Percentiles rank a stretch among this genome's conserved stretches.
These are phyloP conservation scores for Theretra japonica DNA, from an alignment of 2,888 invertebrate species.

Conservation along the genomic window DNA sequence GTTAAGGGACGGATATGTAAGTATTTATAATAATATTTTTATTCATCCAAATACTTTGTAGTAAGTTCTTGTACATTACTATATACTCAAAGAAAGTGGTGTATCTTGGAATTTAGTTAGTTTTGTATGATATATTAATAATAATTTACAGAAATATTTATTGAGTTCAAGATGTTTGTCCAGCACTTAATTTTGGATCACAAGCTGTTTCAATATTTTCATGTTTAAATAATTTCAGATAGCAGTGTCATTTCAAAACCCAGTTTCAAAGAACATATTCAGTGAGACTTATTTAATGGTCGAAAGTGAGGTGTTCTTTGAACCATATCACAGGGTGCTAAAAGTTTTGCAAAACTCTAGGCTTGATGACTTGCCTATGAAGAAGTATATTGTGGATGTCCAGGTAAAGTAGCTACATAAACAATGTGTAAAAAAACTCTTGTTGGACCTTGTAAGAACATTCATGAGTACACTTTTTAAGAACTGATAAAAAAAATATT, in stretches of 20 bases:
- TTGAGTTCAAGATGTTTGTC: too few species aligned
- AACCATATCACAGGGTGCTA: conserved; percentile 91
- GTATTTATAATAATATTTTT: conserved; percentile 40
- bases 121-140: too few species aligned
- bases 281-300: conserved; percentile 86
- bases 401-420: conserved; percentile 66
- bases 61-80: too few species aligned
- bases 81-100: too few species aligned
- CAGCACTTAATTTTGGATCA: too few species aligned
- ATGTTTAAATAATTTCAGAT: conserved; percentile 58
- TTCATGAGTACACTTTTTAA: too few species aligned
- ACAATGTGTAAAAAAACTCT: too few species aligned
- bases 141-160: too few species aligned
- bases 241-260: conserved; percentile 72
- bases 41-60: too few species aligned
- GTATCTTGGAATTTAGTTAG: too few species aligned
- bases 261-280: conserved; percentile 65
- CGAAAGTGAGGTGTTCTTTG: conserved; percentile 92
- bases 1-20: conserved; percentile 83
- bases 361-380: conserved; percentile 86
- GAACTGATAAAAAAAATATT: neutral
- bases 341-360: conserved; percentile 86
- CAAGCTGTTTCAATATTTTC: neutral
- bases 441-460: too few species aligned
- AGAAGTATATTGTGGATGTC: conserved; percentile 87